Conservation (phyloP, 1,140 invertebrate species). For the Tetramorium parvispinum region DNA sequence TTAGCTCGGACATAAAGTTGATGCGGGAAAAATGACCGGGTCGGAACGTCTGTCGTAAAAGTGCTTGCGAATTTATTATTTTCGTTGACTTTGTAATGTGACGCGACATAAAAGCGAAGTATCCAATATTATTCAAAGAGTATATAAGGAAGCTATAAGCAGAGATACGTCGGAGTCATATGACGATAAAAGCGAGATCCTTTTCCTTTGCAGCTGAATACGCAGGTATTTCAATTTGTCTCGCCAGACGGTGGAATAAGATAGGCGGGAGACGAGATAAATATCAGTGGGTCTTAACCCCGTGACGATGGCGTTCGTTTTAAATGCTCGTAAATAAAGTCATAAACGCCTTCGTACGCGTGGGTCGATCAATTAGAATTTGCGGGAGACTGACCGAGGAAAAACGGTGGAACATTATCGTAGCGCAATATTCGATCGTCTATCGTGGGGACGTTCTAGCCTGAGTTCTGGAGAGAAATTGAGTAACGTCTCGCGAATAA, state of each 20-base stretch:
- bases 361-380: background rate
- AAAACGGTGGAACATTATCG: background rate
- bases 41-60: constrained; percentile 3
- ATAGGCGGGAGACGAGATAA: background rate
- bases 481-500: background rate
- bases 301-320: background rate
- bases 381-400: background rate
- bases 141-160: constrained; percentile 1
- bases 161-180: background rate
- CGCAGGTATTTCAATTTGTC: constrained; percentile 39
- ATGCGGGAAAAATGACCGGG: constrained; percentile 29
- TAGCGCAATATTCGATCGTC: background rate
- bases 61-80: constrained; percentile 32
- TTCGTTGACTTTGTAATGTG: constrained; percentile 27
- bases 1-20: constrained; percentile 29
- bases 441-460: background rate
- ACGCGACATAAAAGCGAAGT: background rate
- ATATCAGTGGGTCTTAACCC: background rate
- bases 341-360: background rate
- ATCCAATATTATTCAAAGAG: background rate
- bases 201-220: background rate
- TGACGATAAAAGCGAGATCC: background rate
- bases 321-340: constrained; percentile 41
- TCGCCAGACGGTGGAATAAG: background rate
- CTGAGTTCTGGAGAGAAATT: constrained; percentile 1